phyloP scores from a whole-genome alignment of 2,888 invertebrate genomes.

The Steinernema scapterisci region DNA sequence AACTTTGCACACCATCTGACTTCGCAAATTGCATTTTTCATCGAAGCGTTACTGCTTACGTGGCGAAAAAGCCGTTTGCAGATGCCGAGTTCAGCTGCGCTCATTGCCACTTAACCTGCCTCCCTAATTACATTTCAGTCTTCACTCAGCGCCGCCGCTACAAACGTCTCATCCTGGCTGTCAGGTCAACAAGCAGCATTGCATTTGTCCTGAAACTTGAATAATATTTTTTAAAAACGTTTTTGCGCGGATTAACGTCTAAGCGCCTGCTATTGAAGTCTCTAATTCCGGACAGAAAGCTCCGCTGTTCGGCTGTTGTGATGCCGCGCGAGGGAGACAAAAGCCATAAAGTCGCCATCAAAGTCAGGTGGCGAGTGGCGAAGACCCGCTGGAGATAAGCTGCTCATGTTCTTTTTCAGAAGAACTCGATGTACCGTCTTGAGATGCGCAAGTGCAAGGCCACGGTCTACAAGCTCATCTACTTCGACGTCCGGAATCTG shows the following conservation, averaged over 20 bases:
- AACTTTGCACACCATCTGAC: too few relatives aligned
- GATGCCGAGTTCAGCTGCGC: not conserved
- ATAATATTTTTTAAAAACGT: not conserved
- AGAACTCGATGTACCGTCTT: conserved; percentile 20
- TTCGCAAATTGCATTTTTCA: too few relatives aligned
- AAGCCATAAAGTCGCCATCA: conserved; percentile 15
- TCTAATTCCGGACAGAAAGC: not conserved
- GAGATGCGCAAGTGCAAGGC: conserved; percentile 27
- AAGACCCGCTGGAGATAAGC: conserved; percentile 7
- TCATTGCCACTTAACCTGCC: not conserved
- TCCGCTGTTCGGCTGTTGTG: not conserved
- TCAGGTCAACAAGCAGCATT: not conserved
- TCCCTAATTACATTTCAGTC: conserved; percentile 6
- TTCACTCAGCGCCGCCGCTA: not conserved
- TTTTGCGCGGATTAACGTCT: not conserved
- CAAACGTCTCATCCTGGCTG: not conserved
- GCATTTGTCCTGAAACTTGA: not conserved
- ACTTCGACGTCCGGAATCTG: conserved; percentile 38
- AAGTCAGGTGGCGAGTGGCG: not conserved
- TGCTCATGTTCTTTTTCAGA: not conserved
- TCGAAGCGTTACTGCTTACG: too few relatives aligned
- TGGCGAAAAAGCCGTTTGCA: too few relatives aligned
- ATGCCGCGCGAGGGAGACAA: not conserved
- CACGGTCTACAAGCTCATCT: conserved; percentile 39
- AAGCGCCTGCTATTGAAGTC: not conserved